Conservation (phyloP, 2,888 invertebrate species). For the Galeopsomyia nigrocyanea region DNA sequence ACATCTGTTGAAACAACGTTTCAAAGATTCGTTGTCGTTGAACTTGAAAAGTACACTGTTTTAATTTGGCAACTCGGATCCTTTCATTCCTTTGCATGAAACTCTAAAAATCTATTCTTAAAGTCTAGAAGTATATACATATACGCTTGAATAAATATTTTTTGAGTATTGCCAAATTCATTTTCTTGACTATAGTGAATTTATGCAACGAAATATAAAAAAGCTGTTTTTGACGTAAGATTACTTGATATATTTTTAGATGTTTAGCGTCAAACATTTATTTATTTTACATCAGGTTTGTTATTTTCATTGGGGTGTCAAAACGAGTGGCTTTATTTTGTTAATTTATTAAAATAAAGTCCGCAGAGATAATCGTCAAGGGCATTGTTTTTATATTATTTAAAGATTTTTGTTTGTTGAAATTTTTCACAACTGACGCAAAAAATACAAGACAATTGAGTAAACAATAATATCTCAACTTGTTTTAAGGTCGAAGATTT, state of each 20-base stretch:
- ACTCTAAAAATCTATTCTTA: conserved; percentile 13
- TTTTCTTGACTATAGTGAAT: background rate
- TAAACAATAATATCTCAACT: conserved; percentile 11
- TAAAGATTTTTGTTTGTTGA: background rate
- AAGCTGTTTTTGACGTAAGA: background rate
- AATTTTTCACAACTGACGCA: conserved; percentile 15
- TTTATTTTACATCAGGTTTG: conserved; percentile 1
- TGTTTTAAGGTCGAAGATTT: conserved; percentile 6
- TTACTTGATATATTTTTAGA: background rate
- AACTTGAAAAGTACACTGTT: conserved; percentile 1
- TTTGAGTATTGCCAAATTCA: background rate
- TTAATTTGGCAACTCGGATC: conserved; percentile 40
- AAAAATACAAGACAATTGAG: conserved; percentile 29
- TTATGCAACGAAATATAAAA: background rate
- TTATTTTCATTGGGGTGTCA: no score
- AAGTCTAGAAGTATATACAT: conserved; percentile 12
- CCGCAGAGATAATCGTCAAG: conserved; percentile 11
- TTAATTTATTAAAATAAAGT: background rate
- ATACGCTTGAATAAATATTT: conserved; percentile 13
- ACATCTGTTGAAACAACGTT: no score
- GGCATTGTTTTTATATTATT: conserved; percentile 18
- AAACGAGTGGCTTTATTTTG: no score
- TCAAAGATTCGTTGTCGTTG: no score
- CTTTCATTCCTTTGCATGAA: conserved; percentile 10
- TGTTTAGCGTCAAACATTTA: conserved; percentile 16